phyloP scores from a whole-genome alignment of 2,888 invertebrate species.

The Tiliacea aurago region DNA sequence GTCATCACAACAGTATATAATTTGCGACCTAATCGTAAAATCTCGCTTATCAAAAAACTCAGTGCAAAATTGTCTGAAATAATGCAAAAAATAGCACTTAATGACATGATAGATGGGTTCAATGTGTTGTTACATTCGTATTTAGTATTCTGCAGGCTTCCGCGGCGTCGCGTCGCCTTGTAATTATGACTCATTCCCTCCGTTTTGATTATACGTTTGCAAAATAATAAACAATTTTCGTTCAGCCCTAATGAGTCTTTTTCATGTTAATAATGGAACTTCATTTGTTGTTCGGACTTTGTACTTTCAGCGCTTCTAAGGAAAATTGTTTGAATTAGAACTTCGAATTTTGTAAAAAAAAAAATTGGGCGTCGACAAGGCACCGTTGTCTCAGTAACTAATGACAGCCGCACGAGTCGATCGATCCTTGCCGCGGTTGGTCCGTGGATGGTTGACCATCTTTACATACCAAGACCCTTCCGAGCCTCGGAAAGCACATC shows the following conservation, averaged over 20 bases:
- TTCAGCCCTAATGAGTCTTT: constrained; percentile 19
- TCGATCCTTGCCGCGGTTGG: too few relatives aligned
- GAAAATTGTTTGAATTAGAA: background rate
- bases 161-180: constrained; percentile 11
- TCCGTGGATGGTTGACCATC: too few relatives aligned
- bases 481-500: background rate
- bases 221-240: constrained; percentile 48
- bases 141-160: constrained; percentile 31
- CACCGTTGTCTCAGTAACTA: background rate
- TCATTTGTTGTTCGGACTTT: background rate
- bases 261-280: constrained; percentile 9
- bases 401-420: too few relatives aligned
- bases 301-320: background rate
- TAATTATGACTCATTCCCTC: constrained; percentile 50
- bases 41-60: constrained; percentile 11
- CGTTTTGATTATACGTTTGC: constrained; percentile 44
- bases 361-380: background rate
- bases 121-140: constrained; percentile 38
- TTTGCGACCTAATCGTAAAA: constrained; percentile 23
- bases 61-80: constrained; percentile 13
- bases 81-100: constrained; percentile 32
- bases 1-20: constrained; percentile 2
- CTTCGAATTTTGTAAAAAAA: background rate
- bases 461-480: too few relatives aligned
- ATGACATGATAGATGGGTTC: constrained; percentile 40